A percentile compares a stretch with the other conserved stretches of the same genome.
Conservation (phyloP, 53 echinoderm and acorn worm genomes). For the Paracentrotus lividus region DNA sequence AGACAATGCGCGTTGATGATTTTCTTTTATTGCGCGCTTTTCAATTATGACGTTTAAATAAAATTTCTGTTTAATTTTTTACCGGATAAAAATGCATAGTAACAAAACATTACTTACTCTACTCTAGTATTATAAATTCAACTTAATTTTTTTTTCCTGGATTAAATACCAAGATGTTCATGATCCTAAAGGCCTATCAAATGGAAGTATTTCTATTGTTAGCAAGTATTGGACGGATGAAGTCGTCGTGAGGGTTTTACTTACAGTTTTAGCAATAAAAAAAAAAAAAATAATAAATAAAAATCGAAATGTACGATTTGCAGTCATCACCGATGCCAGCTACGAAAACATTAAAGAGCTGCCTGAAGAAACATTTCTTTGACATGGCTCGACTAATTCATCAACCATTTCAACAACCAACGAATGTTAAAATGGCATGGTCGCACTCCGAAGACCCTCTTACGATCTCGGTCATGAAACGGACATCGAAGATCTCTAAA, state of each 20-base stretch:
- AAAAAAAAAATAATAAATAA: neutral
- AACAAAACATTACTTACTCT: too few relatives aligned
- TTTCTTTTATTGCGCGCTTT: neutral
- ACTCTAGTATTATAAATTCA: too few relatives aligned
- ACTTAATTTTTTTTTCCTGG: too few relatives aligned
- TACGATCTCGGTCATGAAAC: slow-evolving; percentile 22
- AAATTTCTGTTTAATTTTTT: too few relatives aligned
- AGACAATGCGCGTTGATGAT: neutral
- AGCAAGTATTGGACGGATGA: too few relatives aligned
- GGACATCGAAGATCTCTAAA: slow-evolving; percentile 26
- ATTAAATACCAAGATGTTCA: too few relatives aligned
- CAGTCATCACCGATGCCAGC: slow-evolving; percentile 8
- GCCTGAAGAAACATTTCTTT: neutral
- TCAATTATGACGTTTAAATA: neutral
- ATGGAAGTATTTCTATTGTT: too few relatives aligned
- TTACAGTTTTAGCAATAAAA: too few relatives aligned
- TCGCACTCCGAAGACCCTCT: slow-evolving; percentile 45
- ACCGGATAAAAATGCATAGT: too few relatives aligned
- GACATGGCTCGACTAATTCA: slow-evolving; percentile 18
- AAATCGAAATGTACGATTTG: slow-evolving; percentile 1
- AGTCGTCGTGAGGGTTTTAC: too few relatives aligned
- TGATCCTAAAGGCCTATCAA: too few relatives aligned
- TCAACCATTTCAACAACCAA: slow-evolving; percentile 38
- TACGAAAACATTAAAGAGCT: neutral
- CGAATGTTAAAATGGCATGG: slow-evolving; percentile 53